Evolutionary conservation across 2,888 invertebrate genomes (phyloP), one percentile per base, ranked within the genome.

Genomic region (Lamellibrachia columna): DNA sequence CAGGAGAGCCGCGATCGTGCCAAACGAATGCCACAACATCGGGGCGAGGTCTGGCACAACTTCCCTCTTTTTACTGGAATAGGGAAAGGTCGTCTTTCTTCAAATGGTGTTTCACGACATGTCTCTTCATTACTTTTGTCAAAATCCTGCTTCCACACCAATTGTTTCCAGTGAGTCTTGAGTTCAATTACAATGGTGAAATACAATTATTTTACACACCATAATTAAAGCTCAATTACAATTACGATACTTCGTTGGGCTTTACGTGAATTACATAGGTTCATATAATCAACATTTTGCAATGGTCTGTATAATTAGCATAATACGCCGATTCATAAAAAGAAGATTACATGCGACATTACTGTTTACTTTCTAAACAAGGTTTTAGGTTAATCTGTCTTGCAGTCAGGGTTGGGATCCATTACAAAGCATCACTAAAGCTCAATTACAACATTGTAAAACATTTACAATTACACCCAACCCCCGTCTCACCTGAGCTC

Each of bases 1-100:
- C 52, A 99, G 97, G 91, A 99, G 97, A 90, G 99, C 99, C 90
- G 99, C 98, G 93, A 98, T 98, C 3, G 99, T 99, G n/a, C 99
- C 99, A 96, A 99, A 99, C 94, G 99, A 99, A 96, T 99, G 98
- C 99, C 99, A 99, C 94, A 99, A 97, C 98, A 99, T 98, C 0
- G 99, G 99, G 3, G 99, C 99, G 95, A 99, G 97, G 96, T 99
- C 99, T 53, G 98, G 98, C 53, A 99, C 99, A 92, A 98, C 97
- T 96, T 98, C 98, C 15, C 98, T 97, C 95, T 98, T 98, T 96
- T 98, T 98, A 95, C 98, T 98, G 96, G 60, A 97, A 97, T 11
- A 91, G 22, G 11, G 9, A 22, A 15, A 75, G n/a, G 22, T 75
- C 75, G n/a, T 11, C 75, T 11, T 75, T 75, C 75, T 75, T 75